phyloP scores from a whole-genome alignment of 2,888 invertebrate species.

The Ditula angustiorana region DNA sequence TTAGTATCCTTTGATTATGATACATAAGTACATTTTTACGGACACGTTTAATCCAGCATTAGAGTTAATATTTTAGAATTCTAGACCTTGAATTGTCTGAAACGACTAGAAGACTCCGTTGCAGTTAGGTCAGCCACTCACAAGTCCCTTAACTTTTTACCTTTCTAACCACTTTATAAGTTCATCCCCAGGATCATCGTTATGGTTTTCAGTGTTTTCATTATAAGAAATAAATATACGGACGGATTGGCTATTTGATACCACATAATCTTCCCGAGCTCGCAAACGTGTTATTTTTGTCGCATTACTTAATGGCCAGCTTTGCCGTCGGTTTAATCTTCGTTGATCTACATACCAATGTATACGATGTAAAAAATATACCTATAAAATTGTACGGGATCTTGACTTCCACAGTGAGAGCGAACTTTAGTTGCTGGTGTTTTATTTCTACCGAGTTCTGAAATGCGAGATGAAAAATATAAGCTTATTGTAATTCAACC shows the following conservation, averaged over 20 bases:
- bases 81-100: background rate
- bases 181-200: background rate
- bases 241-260: background rate
- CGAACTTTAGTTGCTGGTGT: background rate
- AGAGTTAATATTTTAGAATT: slow-evolving; percentile 15
- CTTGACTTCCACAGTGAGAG: background rate
- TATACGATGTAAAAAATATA: background rate
- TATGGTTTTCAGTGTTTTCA: background rate
- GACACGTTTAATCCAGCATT: slow-evolving; percentile 46
- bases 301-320: slow-evolving; percentile 12
- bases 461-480: background rate
- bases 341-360: slow-evolving; percentile 14
- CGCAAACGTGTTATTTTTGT: slow-evolving; percentile 22
- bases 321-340: slow-evolving; percentile 12
- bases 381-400: slow-evolving; percentile 2
- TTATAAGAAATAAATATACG: background rate
- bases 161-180: background rate
- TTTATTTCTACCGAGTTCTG: background rate
- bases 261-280: slow-evolving; percentile 1
- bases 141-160: too few species aligned
- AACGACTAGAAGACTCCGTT: too few species aligned
- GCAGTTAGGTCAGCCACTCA: too few species aligned
- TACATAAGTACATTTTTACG: slow-evolving; percentile 55
- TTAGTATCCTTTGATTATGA: slow-evolving; percentile 73
- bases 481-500: slow-evolving; percentile 8